Evolutionary conservation across 2,797 vertebrate genomes (phyloP), one percentile per base, ranked within the genome.

Genomic region (Parambassis ranga): DNA sequence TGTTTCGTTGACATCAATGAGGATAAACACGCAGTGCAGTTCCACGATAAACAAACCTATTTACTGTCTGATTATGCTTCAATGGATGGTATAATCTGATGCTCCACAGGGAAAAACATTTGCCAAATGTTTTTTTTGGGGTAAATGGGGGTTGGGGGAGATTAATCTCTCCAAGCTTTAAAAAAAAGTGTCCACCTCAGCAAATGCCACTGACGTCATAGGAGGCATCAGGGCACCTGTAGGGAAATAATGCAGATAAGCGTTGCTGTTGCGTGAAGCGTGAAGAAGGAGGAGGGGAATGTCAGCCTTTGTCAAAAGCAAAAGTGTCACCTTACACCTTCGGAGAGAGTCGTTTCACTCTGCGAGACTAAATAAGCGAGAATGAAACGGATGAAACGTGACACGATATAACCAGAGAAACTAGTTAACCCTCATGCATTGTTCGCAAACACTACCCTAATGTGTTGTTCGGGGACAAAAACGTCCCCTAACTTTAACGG

Each of bases 1-100:
- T 65, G 85, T 83, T 90, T 91, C 67, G 71, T 83, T 76, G 70
- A 86, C 75, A 83, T 82, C 65, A 51, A 26, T 55, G 69, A 75
- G 77, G 67, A 64, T 57, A 75, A 84, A 85, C 70, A 59, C 47
- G 61, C 61, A 74, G 65, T 61, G 63, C 62, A 62, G 58, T 48
- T 47, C 46, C 2, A 39, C 4, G 52, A 64, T 56, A 75, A 77
- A 82, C 75, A 84, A 67, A 83, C 46, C 50, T 48, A 76, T 75
- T 72, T 67, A 61, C 57, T 15, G 27, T 30, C 16, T 64, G 26
- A 46, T 49, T 48, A 58, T 30, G 47, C 44, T 41, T 65, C 65
- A 35, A 61, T 48, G 31, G 60, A 60, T 33, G 9, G 26, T 27
- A 30, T 51, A 67, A 48, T 64, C 41, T 39, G 15, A 60, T 36